Evolutionary conservation across 2,888 invertebrate species (phyloP).

Genomic region (Nephrotoma appendiculata): DNA sequence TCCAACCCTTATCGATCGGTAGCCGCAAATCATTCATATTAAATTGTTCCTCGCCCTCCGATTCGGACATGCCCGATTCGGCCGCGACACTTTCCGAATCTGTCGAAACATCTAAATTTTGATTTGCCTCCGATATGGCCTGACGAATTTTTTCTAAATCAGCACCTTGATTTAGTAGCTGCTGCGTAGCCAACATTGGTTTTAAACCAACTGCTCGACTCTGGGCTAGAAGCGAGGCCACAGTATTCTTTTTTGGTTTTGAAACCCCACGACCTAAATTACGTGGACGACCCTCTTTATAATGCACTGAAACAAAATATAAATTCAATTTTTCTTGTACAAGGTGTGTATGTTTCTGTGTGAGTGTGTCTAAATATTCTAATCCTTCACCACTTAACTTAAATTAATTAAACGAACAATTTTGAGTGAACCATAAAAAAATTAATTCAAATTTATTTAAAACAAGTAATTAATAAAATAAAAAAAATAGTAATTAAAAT

Average conservation of each 20-base stretch:
- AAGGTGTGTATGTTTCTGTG: neutral
- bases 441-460: neutral
- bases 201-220: conserved; percentile 69
- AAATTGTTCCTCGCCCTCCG: conserved; percentile 35
- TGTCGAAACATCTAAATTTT: conserved; percentile 40
- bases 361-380: neutral
- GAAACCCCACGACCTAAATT: conserved; percentile 77
- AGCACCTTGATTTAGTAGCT: conserved; percentile 35
- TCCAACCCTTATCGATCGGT: conserved; percentile 71
- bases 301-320: conserved; percentile 12
- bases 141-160: conserved; percentile 41
- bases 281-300: conserved; percentile 64
- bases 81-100: conserved; percentile 44
- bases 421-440: neutral
- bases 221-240: conserved; percentile 74
- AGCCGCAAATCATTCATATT: conserved; percentile 41
- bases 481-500: neutral
- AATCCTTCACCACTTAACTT: conserved; percentile 1
- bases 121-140: conserved; percentile 35
- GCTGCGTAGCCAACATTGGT: conserved; percentile 61
- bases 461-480: neutral
- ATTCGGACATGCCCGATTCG: conserved; percentile 41
- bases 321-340: neutral
- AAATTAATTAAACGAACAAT: neutral
- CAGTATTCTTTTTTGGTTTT: conserved; percentile 86